Evolutionary conservation across 2,113 vertebrate genomes (phyloP).

Genomic region (Lamprologus lemairii): DNA sequence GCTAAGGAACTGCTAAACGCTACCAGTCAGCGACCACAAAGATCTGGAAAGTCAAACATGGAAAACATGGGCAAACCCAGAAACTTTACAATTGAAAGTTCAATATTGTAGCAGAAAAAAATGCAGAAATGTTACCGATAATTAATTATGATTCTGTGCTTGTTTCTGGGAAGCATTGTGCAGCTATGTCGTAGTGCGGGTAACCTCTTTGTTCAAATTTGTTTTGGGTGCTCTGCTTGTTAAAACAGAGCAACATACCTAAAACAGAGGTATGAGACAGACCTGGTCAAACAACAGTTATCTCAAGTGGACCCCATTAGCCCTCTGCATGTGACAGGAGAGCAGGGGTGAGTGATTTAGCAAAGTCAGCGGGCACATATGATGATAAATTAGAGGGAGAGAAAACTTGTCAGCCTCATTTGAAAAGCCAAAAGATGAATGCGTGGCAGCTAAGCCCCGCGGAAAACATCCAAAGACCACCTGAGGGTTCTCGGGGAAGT

Average conservation of each 20-base stretch:
- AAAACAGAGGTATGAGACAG: slow-evolving; percentile 46
- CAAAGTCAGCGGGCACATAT: slow-evolving; percentile 20
- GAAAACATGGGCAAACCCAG: neutral
- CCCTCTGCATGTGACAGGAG: slow-evolving; percentile 31
- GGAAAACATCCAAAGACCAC: slow-evolving; percentile 38
- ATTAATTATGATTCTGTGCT: neutral
- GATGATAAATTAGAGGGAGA: slow-evolving; percentile 55
- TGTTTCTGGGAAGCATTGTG: neutral
- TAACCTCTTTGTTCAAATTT: neutral
- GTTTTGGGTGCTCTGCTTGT: slow-evolving; percentile 46
- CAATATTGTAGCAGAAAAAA: neutral
- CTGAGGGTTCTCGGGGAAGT: slow-evolving; percentile 1
- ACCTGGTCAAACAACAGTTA: slow-evolving; percentile 61
- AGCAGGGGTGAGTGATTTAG: neutral
- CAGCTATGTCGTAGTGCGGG: neutral
- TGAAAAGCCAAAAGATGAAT: slow-evolving; percentile 59
- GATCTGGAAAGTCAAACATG: neutral
- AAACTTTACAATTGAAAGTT: neutral
- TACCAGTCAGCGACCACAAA: neutral
- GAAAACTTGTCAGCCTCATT: slow-evolving; percentile 41
- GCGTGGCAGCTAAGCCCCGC: slow-evolving; percentile 9
- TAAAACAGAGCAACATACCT: slow-evolving; percentile 24
- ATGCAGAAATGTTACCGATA: neutral
- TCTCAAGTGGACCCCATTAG: slow-evolving; percentile 65
- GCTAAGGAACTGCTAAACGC: neutral